These are phyloP conservation scores for Sebastes steindachneri DNA, from an alignment of 2,797 vertebrate genomes.

Conservation along the genomic window DNA sequence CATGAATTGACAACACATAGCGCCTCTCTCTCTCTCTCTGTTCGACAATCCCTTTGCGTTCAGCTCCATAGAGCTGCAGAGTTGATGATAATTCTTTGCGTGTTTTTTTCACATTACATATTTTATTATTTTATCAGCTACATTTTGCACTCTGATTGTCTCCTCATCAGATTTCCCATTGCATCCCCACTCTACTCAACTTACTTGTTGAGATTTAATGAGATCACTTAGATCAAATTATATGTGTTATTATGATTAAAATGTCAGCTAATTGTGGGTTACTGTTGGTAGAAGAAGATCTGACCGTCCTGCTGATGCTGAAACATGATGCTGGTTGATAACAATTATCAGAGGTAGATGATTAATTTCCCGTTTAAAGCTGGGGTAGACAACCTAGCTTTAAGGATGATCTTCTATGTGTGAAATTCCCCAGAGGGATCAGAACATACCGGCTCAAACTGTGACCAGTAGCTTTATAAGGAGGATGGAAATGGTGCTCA, in stretches of 20 bases:
- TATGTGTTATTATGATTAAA: neutral
- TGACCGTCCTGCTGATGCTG: neutral
- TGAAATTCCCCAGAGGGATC: neutral
- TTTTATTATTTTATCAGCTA: neutral
- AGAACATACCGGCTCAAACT: neutral
- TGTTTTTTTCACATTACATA: neutral
- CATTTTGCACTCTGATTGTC: accelerated
- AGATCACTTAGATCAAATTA: neutral
- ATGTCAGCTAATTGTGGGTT: neutral
- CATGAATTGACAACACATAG: no score
- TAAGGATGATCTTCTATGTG: neutral
- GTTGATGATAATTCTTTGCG: no score
- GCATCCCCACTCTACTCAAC: neutral
- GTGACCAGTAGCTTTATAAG: neutral
- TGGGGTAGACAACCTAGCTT: neutral
- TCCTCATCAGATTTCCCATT: neutral
- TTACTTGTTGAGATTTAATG: neutral
- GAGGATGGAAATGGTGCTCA: neutral
- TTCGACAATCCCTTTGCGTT: no score
- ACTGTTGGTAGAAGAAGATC: neutral
- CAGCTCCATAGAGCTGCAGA: no score
- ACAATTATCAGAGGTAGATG: neutral
- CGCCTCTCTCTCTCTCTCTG: no score
- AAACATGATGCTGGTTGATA: neutral
- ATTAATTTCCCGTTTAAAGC: neutral